These are phyloP conservation scores for Teleogryllus oceanicus DNA, from an alignment of 2,888 invertebrate species.

Conservation along the genomic window DNA sequence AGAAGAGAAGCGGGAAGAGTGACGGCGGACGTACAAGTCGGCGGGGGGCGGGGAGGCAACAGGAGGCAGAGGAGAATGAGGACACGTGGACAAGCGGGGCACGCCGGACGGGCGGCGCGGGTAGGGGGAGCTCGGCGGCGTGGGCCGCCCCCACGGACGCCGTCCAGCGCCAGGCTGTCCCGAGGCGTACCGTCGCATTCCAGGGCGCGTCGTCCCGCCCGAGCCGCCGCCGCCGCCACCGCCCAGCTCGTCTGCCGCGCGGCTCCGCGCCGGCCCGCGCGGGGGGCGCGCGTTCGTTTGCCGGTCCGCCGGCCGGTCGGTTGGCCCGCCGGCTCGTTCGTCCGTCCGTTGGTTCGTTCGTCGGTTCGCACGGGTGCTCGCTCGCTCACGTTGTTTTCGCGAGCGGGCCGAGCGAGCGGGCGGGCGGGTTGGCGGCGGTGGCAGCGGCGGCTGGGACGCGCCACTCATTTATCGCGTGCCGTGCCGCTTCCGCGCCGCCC, in stretches of 20 bases:
- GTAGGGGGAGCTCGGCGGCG: not conserved
- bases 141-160: no score
- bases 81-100: not conserved
- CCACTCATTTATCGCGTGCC: conserved; percentile 18
- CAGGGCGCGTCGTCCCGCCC: not conserved
- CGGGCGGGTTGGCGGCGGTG: not conserved
- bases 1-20: not conserved
- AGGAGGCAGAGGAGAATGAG: not conserved
- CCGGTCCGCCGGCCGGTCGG: not conserved
- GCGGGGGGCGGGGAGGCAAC: not conserved
- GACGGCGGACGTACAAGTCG: not conserved
- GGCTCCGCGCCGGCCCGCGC: not conserved
- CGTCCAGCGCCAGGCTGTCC: not conserved
- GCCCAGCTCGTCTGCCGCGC: not conserved
- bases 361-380: not conserved
- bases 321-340: not conserved
- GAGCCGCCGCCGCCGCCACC: no score
- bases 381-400: not conserved
- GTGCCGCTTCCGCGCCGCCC: conserved; percentile 11
- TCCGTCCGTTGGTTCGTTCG: conserved; percentile 8
- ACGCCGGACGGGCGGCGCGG: not conserved
- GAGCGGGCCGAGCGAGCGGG: not conserved
- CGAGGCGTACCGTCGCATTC: conserved; percentile 6
- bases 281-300: not conserved
- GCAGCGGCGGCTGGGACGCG: conserved; percentile 1